Evolutionary conservation across 2,888 invertebrate genomes (phyloP).

Genomic region (Drosophila neutralis): DNA sequence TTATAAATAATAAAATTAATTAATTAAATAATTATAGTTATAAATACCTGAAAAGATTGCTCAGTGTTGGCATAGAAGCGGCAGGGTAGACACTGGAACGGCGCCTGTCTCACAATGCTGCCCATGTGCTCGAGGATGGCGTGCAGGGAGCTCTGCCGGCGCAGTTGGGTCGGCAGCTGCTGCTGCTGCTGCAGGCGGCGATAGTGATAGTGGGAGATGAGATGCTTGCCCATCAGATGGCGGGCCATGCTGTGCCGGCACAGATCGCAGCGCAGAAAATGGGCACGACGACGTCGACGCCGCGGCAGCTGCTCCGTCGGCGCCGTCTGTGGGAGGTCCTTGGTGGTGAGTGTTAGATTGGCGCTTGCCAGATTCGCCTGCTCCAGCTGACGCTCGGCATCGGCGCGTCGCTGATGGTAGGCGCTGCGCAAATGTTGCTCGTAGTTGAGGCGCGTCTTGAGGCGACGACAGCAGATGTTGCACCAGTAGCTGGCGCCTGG

Average conservation of each 20-base stretch:
- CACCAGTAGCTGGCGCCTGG: conserved; percentile 88
- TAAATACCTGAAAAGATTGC: conserved; percentile 86
- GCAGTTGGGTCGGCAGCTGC: conserved; percentile 78
- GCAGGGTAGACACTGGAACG: conserved; percentile 94
- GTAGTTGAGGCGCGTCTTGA: conserved; percentile 90
- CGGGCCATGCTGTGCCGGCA: conserved; percentile 89
- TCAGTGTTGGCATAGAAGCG: conserved; percentile 93
- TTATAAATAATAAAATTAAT: no score
- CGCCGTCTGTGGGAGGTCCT: conserved; percentile 33
- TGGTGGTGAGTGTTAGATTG: conserved; percentile 41
- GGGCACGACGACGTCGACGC: conserved; percentile 86
- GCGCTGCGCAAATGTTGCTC: conserved; percentile 91
- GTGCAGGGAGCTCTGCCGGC: conserved; percentile 83
- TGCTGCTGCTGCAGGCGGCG: conserved; percentile 87
- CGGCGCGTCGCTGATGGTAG: conserved; percentile 89
- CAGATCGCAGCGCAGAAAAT: conserved; percentile 89
- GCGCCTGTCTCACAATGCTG: conserved; percentile 91
- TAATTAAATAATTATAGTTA: not conserved
- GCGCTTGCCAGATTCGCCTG: conserved; percentile 84
- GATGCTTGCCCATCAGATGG: conserved; percentile 91
- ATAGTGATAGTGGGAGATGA: conserved; percentile 94
- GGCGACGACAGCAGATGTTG: conserved; percentile 90
- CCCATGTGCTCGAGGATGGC: conserved; percentile 91
- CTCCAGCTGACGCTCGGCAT: conserved; percentile 89
- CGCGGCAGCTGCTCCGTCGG: not conserved